Evolutionary conservation across 1,140 invertebrate genomes (phyloP).

Genomic region (Lordiphosa collinella): DNA sequence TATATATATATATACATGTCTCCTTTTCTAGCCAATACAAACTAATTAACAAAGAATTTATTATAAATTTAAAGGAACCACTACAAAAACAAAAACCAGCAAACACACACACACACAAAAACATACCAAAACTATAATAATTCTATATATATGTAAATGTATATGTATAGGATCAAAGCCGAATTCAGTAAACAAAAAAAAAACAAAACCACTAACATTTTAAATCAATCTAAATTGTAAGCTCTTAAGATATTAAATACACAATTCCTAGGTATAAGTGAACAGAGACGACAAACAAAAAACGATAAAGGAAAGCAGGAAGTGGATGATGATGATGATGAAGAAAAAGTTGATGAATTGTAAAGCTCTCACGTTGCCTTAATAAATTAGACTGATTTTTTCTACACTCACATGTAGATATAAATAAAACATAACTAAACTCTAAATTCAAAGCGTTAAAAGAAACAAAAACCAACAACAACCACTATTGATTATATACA

Average conservation of each 20-base stretch:
- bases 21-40: conserved; percentile 61
- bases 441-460: conserved; percentile 9
- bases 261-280: conserved; percentile 42
- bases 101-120: conserved; percentile 14
- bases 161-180: conserved; percentile 16
- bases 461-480: not conserved
- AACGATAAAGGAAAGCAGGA: not conserved
- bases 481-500: conserved; percentile 5
- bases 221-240: conserved; percentile 36
- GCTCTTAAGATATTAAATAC: conserved; percentile 24
- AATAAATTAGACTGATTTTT: conserved; percentile 80
- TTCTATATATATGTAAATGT: not conserved
- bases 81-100: conserved; percentile 9
- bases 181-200: conserved; percentile 8
- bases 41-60: conserved; percentile 65
- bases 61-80: conserved; percentile 19
- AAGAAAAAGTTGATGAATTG: conserved; percentile 40
- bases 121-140: conserved; percentile 10
- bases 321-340: conserved; percentile 18
- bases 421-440: conserved; percentile 25
- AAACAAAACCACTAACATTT: conserved; percentile 11
- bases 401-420: conserved; percentile 49
- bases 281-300: conserved; percentile 6
- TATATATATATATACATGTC: conserved; percentile 19
- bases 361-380: conserved; percentile 79